Evolutionary conservation across 2,113 vertebrate genomes (phyloP).

Genomic region (Esox niger): DNA sequence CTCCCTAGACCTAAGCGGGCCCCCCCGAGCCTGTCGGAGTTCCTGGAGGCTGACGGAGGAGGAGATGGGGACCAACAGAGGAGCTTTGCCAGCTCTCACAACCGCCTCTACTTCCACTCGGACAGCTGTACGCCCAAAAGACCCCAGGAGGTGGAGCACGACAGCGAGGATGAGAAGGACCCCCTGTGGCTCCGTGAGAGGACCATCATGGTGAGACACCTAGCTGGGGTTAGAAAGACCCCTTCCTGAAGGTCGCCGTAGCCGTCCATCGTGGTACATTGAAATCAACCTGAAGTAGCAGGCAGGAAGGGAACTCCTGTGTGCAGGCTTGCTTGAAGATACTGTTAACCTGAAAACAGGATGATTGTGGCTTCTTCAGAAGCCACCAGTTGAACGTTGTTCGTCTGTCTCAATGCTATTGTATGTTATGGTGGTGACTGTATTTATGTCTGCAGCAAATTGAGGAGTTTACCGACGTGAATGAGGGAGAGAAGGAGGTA

Average conservation of each 20-base stretch:
- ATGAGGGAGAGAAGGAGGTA: slow-evolving; percentile 90
- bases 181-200: slow-evolving; percentile 88
- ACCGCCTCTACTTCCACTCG: slow-evolving; percentile 87
- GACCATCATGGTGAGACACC: slow-evolving; percentile 79
- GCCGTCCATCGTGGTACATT: not conserved
- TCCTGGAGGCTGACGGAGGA: slow-evolving; percentile 85
- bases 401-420: not conserved
- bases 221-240: not conserved
- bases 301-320: too few relatives aligned
- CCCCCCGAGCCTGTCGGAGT: slow-evolving; percentile 87
- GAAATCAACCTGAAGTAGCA: not conserved
- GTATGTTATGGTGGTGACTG: too few relatives aligned
- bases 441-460: slow-evolving; percentile 77
- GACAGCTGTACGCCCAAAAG: slow-evolving; percentile 85
- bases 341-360: too few relatives aligned
- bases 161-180: slow-evolving; percentile 87
- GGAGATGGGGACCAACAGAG: slow-evolving; percentile 82
- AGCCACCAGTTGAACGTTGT: too few relatives aligned
- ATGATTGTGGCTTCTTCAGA: too few relatives aligned
- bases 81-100: slow-evolving; percentile 85
- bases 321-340: too few relatives aligned
- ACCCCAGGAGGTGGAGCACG: slow-evolving; percentile 88
- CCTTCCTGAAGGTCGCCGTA: too few relatives aligned
- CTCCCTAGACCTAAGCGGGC: slow-evolving; percentile 80
- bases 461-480: slow-evolving; percentile 89